Evolutionary conservation across 1,140 invertebrate genomes (phyloP).

Genomic region (Ostrea denselamellosa): DNA sequence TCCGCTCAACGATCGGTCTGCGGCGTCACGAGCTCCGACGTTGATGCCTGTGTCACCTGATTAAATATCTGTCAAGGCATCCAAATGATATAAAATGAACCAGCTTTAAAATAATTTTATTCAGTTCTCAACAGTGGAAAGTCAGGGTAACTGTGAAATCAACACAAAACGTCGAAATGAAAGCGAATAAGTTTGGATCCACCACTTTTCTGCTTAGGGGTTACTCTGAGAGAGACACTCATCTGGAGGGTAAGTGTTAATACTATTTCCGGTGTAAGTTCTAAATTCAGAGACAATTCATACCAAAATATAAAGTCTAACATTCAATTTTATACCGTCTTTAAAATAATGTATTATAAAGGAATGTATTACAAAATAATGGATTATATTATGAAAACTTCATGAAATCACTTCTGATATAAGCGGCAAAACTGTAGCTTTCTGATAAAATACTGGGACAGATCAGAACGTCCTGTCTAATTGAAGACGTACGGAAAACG

Average conservation of each 20-base stretch:
- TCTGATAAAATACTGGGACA: no score
- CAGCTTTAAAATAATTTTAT: background rate
- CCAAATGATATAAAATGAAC: background rate
- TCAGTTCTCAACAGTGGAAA: background rate
- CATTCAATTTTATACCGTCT: no score
- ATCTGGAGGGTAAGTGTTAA: background rate
- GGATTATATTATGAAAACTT: no score
- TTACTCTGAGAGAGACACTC: background rate
- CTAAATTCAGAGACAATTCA: no score
- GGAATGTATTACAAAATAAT: no score
- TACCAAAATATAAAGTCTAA: no score
- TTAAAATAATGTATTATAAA: no score
- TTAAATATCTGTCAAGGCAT: background rate
- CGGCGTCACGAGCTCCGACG: background rate
- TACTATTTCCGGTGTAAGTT: no score
- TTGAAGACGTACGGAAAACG: no score
- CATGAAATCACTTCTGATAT: no score
- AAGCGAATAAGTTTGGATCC: background rate
- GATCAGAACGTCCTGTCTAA: no score
- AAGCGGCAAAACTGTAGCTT: no score
- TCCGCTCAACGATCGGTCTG: background rate
- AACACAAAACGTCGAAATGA: background rate
- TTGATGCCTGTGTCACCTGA: background rate
- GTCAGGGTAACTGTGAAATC: background rate
- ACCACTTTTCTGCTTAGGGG: background rate